These are phyloP conservation scores for Bombus vancouverensis DNA, from an alignment of 1,140 invertebrate species.

Conservation along the genomic window DNA sequence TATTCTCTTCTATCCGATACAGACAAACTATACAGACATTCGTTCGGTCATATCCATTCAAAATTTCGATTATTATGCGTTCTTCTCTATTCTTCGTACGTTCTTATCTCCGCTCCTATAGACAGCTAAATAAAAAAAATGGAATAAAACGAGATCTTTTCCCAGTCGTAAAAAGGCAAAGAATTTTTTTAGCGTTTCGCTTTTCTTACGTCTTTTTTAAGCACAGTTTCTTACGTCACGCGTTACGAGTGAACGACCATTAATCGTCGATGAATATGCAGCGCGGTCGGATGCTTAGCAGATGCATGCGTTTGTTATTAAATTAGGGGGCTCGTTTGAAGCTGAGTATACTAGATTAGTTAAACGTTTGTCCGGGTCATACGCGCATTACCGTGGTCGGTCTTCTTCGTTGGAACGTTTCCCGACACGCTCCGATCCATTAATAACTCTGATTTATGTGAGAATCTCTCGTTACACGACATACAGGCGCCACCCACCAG, in stretches of 20 bases:
- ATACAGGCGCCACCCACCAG: slow-evolving; percentile 47
- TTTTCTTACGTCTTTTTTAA: too few species aligned
- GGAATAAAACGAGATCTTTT: background rate
- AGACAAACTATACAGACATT: too few species aligned
- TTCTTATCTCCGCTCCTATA: too few species aligned
- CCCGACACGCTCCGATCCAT: slow-evolving; percentile 55
- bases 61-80: too few species aligned
- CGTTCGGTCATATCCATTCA: too few species aligned
- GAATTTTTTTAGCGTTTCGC: too few species aligned
- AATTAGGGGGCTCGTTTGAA: slow-evolving; percentile 31
- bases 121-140: too few species aligned
- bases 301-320: slow-evolving; percentile 39
- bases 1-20: too few species aligned
- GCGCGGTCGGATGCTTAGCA: background rate
- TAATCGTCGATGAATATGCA: slow-evolving; percentile 41
- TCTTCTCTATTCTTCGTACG: too few species aligned
- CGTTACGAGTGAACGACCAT: slow-evolving; percentile 8
- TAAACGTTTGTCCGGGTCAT: slow-evolving; percentile 40
- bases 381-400: slow-evolving; percentile 35
- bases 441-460: slow-evolving; percentile 70
- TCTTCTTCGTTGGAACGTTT: slow-evolving; percentile 46
- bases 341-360: slow-evolving; percentile 35
- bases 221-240: background rate
- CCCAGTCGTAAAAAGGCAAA: too few species aligned
- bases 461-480: slow-evolving; percentile 65